A percentile compares a stretch with the other conserved stretches of the same genome.
phyloP scores from a whole-genome alignment of 2,113 vertebrate species.

The Poeciliopsis prolifica region DNA sequence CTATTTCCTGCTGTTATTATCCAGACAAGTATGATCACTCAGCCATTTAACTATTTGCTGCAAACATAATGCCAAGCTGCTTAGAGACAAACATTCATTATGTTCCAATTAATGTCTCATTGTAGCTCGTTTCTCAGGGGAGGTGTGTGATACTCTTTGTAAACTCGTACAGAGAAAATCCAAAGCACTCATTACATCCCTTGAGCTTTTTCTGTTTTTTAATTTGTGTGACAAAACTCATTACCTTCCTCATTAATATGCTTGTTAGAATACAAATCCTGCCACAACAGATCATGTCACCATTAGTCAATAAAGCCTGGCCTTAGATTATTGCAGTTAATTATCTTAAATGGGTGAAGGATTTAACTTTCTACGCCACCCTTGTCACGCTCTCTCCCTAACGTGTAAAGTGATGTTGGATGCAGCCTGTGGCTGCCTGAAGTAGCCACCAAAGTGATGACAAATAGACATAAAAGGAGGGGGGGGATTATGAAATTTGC shows the following conservation, averaged over 20 bases:
- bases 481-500: constrained; percentile 94
- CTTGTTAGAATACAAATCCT: constrained; percentile 49
- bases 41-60: constrained; percentile 60
- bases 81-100: constrained; percentile 69
- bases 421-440: constrained; percentile 45
- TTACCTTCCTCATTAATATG: constrained; percentile 65
- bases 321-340: constrained; percentile 55
- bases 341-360: constrained; percentile 52
- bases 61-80: constrained; percentile 37
- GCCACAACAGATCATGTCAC: constrained; percentile 45
- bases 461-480: constrained; percentile 76
- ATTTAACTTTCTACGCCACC: constrained; percentile 39
- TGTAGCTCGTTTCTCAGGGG: constrained; percentile 66
- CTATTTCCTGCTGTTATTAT: constrained; percentile 54
- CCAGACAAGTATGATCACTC: constrained; percentile 51
- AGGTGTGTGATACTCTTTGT: constrained; percentile 49
- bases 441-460: constrained; percentile 81
- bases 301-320: constrained; percentile 46
- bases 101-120: constrained; percentile 71
- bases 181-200: constrained; percentile 63
- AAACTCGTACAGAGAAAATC: constrained; percentile 52
- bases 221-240: constrained; percentile 58
- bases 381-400: constrained; percentile 7
- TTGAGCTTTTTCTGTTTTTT: constrained; percentile 51
- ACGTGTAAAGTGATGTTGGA: constrained; percentile 31